phyloP scores from a whole-genome alignment of 2,797 vertebrate species.

The Ciconia nigra region DNA sequence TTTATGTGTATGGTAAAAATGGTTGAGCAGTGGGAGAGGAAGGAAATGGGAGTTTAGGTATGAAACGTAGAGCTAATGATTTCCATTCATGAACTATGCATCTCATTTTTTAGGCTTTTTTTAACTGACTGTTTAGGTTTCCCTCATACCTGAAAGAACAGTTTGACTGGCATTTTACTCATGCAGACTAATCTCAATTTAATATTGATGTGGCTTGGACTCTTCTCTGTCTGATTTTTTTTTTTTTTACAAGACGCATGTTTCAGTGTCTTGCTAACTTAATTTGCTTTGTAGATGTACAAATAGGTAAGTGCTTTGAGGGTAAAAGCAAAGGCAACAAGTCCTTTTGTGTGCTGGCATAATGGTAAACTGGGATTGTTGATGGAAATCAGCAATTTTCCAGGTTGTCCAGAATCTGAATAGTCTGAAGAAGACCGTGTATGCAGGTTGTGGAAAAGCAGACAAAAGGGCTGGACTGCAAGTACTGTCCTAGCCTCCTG shows the following conservation, averaged over 20 bases:
- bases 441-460: neutral
- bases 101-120: neutral
- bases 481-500: neutral
- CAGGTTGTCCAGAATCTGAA: neutral
- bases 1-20: neutral
- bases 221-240: neutral
- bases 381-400: neutral
- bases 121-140: neutral
- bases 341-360: neutral
- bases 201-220: neutral
- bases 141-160: neutral
- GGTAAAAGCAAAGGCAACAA: neutral
- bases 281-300: neutral
- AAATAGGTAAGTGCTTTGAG: neutral
- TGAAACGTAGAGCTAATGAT: neutral
- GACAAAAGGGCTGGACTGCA: neutral
- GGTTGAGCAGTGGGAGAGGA: neutral
- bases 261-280: neutral
- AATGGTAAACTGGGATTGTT: neutral
- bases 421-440: neutral
- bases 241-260: neutral
- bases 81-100: neutral
- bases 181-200: neutral
- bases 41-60: neutral
- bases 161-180: neutral